Evolutionary conservation across 2,797 vertebrate genomes (phyloP).

Genomic region (Oreonectes daqikongensis): DNA sequence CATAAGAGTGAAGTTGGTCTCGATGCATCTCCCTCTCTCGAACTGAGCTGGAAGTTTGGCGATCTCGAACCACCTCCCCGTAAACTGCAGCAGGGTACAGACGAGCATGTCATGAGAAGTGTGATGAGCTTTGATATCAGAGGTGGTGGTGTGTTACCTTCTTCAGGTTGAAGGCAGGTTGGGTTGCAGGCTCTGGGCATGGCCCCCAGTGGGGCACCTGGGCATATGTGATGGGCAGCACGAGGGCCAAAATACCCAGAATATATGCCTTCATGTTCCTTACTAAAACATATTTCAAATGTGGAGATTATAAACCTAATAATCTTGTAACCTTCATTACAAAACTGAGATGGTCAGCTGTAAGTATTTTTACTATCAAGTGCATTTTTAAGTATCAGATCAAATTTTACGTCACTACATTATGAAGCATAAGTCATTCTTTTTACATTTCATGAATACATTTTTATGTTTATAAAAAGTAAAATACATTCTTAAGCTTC

Average conservation of each 20-base stretch:
- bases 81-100: constrained; percentile 79
- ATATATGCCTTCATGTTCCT: constrained; percentile 65
- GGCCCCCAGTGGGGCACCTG: constrained; percentile 81
- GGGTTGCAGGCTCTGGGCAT: constrained; percentile 76
- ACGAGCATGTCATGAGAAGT: too few species aligned
- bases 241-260: constrained; percentile 56
- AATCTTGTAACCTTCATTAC: too few species aligned
- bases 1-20: constrained; percentile 85
- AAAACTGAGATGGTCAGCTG: too few species aligned
- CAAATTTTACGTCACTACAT: too few species aligned
- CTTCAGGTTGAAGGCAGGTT: constrained; percentile 74
- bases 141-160: constrained; percentile 19
- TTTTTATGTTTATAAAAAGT: too few species aligned
- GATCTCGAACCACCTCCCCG: constrained; percentile 93
- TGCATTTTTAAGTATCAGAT: too few species aligned
- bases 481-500: too few species aligned
- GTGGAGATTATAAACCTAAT: too few species aligned
- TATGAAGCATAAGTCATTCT: too few species aligned
- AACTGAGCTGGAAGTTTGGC: constrained; percentile 86
- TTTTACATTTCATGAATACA: too few species aligned
- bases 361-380: too few species aligned
- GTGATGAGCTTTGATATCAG: background rate
- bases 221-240: constrained; percentile 66
- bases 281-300: background rate
- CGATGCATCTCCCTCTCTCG: constrained; percentile 87